Percentiles rank a stretch among this genome's conserved stretches.
These are phyloP conservation scores for Drosophila suzukii DNA, from an alignment of 1,140 invertebrate genomes.

Conservation along the genomic window DNA sequence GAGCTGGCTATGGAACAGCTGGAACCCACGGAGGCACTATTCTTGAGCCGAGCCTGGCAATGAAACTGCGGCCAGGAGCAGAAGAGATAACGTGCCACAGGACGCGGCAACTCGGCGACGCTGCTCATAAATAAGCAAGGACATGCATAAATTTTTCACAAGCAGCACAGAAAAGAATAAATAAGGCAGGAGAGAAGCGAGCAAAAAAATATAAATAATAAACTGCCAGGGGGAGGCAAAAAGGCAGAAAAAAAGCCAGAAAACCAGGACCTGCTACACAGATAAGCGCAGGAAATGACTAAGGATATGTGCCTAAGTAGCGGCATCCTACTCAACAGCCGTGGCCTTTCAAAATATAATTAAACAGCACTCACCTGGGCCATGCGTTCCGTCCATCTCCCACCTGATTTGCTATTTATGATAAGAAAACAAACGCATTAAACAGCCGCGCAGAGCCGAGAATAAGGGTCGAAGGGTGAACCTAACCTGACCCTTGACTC, in stretches of 20 bases:
- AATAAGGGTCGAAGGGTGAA: slow-evolving; percentile 46
- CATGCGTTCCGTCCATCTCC: slow-evolving; percentile 57
- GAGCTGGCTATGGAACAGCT: slow-evolving; percentile 1
- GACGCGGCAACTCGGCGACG: slow-evolving; percentile 46
- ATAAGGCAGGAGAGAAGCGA: slow-evolving; percentile 31
- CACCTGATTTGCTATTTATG: slow-evolving; percentile 80
- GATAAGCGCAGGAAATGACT: slow-evolving; percentile 82
- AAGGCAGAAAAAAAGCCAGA: slow-evolving; percentile 6
- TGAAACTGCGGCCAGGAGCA: slow-evolving; percentile 75
- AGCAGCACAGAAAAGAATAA: slow-evolving; percentile 57
- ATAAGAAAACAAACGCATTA: slow-evolving; percentile 83
- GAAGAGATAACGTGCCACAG: slow-evolving; percentile 69
- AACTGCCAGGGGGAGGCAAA: slow-evolving; percentile 37
- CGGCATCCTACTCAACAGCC: slow-evolving; percentile 58
- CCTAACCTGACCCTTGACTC: slow-evolving; percentile 68
- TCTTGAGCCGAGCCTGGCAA: slow-evolving; percentile 66
- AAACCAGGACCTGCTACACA: slow-evolving; percentile 36
- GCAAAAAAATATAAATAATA: slow-evolving; percentile 74
- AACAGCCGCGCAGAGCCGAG: slow-evolving; percentile 7
- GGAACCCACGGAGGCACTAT: slow-evolving; percentile 45
- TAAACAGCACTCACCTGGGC: slow-evolving; percentile 73
- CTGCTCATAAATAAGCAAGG: slow-evolving; percentile 83
- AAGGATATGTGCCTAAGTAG: slow-evolving; percentile 79
- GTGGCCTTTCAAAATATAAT: slow-evolving; percentile 73
- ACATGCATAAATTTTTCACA: slow-evolving; percentile 83